Evolutionary conservation across 2,797 vertebrate species (phyloP).

Genomic region (Distichodus sexfasciatus): DNA sequence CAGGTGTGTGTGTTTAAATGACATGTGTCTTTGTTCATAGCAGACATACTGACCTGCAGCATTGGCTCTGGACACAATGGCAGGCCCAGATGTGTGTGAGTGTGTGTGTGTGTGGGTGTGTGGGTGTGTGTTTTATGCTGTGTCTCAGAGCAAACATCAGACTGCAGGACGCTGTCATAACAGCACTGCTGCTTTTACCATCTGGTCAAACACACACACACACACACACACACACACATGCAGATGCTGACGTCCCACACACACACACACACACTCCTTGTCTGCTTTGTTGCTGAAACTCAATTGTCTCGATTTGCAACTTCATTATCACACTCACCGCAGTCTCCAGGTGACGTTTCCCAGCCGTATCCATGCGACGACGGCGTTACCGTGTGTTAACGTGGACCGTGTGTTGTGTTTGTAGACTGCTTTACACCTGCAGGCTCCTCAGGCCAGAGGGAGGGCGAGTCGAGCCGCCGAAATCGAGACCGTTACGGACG

Average conservation of each 20-base stretch:
- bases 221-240: constrained; percentile 18
- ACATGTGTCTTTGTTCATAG: constrained; percentile 3
- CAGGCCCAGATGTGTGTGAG: constrained; percentile 33
- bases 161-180: constrained; percentile 19
- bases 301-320: background rate
- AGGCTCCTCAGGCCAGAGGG: constrained; percentile 87
- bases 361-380: too few relatives aligned
- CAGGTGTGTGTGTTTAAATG: background rate
- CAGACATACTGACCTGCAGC: constrained; percentile 19
- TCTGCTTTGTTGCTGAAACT: background rate
- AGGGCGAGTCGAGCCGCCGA: constrained; percentile 89
- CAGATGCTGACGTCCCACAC: constrained; percentile 11
- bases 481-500: constrained; percentile 81
- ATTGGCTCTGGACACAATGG: constrained; percentile 7
- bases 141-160: background rate
- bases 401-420: constrained; percentile 69
- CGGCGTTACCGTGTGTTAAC: constrained; percentile 2
- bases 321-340: background rate
- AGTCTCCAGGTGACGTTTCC: background rate
- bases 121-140: background rate
- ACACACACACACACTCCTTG: constrained; percentile 6
- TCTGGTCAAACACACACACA: constrained; percentile 26
- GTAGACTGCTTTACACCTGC: constrained; percentile 81
- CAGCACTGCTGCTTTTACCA: background rate
- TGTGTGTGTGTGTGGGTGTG: too few relatives aligned